Conservation (phyloP, 2,113 vertebrate species). For the Symphodus melops region DNA sequence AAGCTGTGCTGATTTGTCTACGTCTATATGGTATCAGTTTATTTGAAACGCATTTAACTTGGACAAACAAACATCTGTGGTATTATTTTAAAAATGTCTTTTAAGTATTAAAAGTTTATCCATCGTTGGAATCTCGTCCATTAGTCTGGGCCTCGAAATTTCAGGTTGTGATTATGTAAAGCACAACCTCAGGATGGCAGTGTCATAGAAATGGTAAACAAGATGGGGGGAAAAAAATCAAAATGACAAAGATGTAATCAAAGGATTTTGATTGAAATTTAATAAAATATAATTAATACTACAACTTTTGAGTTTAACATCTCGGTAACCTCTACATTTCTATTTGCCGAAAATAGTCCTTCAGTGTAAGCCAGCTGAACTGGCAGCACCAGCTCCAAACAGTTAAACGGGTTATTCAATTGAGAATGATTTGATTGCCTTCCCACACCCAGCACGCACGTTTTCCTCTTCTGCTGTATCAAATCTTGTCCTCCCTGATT, state of each 20-base stretch:
- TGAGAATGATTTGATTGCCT: slow-evolving; percentile 30
- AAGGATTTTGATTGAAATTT: too few species aligned
- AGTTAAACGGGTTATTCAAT: slow-evolving; percentile 23
- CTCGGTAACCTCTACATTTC: slow-evolving; percentile 10
- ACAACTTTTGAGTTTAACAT: background rate
- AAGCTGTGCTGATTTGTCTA: slow-evolving; percentile 19
- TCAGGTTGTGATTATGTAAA: background rate
- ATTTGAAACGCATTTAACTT: background rate
- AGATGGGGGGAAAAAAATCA: too few species aligned
- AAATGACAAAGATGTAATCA: too few species aligned
- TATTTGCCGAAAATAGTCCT: background rate
- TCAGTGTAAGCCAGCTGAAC: slow-evolving; percentile 12
- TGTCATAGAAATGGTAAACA: too few species aligned
- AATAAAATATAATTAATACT: too few species aligned
- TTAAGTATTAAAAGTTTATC: too few species aligned
- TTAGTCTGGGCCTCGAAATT: background rate
- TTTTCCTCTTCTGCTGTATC: slow-evolving; percentile 29
- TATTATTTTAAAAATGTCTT: too few species aligned
- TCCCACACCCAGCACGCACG: slow-evolving; percentile 31
- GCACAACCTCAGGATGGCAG: background rate
- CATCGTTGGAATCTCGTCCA: background rate
- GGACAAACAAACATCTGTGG: background rate
- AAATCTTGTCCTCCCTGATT: slow-evolving; percentile 25
- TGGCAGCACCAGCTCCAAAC: slow-evolving; percentile 9
- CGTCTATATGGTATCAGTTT: slow-evolving; percentile 20